phyloP scores from a whole-genome alignment of 2,888 invertebrate species.

The Erebia aethiops region DNA sequence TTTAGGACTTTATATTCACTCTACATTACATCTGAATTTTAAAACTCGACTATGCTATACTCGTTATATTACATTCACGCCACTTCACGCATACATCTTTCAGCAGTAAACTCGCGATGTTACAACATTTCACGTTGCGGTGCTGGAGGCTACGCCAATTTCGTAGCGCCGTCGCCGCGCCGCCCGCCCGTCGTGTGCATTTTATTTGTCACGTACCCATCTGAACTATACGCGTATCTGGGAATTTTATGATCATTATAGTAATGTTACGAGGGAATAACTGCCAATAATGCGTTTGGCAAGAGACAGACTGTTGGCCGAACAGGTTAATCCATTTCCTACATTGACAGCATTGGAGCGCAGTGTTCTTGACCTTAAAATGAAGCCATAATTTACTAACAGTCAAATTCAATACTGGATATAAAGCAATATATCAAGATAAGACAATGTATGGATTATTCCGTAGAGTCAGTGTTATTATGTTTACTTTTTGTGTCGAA shows the following conservation, averaged over 20 bases:
- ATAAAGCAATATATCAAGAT: no score
- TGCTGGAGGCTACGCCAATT: conserved; percentile 20
- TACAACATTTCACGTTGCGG: conserved; percentile 1
- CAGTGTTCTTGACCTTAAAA: conserved; percentile 21
- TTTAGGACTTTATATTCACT: neutral
- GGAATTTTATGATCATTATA: conserved; percentile 4
- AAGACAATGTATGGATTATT: neutral
- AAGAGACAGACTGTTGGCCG: conserved; percentile 19
- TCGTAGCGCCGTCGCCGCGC: conserved; percentile 14
- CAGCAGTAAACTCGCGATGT: conserved; percentile 12
- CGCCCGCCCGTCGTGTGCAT: neutral
- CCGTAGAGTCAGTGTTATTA: neutral
- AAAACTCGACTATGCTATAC: neutral
- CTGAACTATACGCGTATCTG: conserved; percentile 5
- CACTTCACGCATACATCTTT: neutral
- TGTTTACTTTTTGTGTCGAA: no score
- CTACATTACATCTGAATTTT: neutral
- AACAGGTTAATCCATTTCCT: conserved; percentile 20
- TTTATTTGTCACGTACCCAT: conserved; percentile 16
- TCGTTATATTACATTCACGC: neutral
- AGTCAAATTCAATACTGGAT: neutral
- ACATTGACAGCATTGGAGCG: conserved; percentile 6
- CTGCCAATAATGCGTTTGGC: conserved; percentile 16
- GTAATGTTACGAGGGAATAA: conserved; percentile 3
- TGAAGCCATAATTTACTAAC: neutral